Percentiles rank a stretch among this genome's conserved stretches.
These are phyloP conservation scores for Rhinolophus ferrumequinum DNA, from an alignment of 2,113 vertebrate genomes.

Conservation along the genomic window DNA sequence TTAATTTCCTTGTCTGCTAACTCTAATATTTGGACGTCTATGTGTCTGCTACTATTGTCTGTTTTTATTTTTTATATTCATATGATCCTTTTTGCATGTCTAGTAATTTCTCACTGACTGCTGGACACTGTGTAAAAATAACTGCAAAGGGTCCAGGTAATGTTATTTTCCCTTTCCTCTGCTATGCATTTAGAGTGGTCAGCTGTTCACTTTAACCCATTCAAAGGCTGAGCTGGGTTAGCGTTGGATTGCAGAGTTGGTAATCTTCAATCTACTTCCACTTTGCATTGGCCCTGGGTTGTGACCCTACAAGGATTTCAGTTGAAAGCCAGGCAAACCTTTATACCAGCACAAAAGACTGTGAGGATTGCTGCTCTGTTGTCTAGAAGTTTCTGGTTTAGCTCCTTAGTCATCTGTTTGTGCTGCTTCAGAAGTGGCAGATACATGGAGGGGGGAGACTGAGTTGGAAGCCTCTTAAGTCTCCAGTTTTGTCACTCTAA, in stretches of 20 bases:
- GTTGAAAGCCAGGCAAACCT: neutral
- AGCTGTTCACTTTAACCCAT: neutral
- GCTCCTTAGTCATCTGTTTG: neutral
- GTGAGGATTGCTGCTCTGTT: neutral
- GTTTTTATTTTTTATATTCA: neutral
- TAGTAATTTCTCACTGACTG: neutral
- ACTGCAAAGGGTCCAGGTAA: neutral
- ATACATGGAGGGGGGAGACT: neutral
- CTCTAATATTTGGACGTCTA: neutral
- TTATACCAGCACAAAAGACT: neutral
- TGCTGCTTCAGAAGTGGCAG: neutral
- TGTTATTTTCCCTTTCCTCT: neutral
- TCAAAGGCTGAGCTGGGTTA: neutral
- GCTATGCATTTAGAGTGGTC: neutral
- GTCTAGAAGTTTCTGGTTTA: neutral
- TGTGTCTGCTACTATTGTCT: neutral
- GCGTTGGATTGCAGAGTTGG: neutral
- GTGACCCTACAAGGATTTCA: neutral
- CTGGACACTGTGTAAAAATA: neutral
- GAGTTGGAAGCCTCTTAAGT: neutral
- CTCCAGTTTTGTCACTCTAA: neutral
- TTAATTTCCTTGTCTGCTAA: neutral
- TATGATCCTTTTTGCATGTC: neutral
- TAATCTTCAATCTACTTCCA: neutral
- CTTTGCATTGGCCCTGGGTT: neutral